Base-by-base conservation (phyloP, 92 coral and sea anemone genomes). In the Blastomussa wellsi region DNA sequence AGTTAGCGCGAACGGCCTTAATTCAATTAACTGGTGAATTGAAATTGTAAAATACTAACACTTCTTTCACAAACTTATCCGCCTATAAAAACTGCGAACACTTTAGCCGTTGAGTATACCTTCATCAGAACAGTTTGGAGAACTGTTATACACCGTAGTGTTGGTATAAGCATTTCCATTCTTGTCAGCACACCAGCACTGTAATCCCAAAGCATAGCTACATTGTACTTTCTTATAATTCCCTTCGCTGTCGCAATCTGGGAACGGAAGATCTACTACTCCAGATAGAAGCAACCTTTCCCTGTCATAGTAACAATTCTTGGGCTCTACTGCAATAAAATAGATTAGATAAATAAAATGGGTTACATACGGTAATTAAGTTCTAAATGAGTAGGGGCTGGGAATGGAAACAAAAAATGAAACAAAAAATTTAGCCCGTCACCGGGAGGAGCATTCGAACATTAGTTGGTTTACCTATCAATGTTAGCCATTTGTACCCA, bases 151-250 rank as follows among this genome's bases (percentile, higher is more conserved):
- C 19, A 74, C 84, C 69, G 87, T 72, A 9, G 99, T 96, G 38
- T 88, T 92, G 55, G 76, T 68, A 77, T 90, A 82, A 36, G 78
- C 86, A 70, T 83, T 88, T 82, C 99, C 99, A 49, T 85, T 89
- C 41, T 57, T 72, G 83, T 96, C 96, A 39, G 92, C 95, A 76
- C 99, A 96, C 99, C 99, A 96, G 82, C 99, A 96, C 8, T 82
- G 80, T 49, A 55, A 51, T 13, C 88, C 90, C 86, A 84, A 93
- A 0, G 87, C 87, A 68, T 80, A 90, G 72, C 83, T 78, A 68
- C 99, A 96, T 86, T 96, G 99, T 31, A 91, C 90, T 32, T 82
- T 75, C 11, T 83, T 82, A 73, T 96, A 96, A 84, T 74, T 88
- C 32, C 99, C 99, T 12, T 83, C 41, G 11, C 79, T 59, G 48